phyloP scores from a whole-genome alignment of 2,113 vertebrate genomes.

The Nibea coibor region DNA sequence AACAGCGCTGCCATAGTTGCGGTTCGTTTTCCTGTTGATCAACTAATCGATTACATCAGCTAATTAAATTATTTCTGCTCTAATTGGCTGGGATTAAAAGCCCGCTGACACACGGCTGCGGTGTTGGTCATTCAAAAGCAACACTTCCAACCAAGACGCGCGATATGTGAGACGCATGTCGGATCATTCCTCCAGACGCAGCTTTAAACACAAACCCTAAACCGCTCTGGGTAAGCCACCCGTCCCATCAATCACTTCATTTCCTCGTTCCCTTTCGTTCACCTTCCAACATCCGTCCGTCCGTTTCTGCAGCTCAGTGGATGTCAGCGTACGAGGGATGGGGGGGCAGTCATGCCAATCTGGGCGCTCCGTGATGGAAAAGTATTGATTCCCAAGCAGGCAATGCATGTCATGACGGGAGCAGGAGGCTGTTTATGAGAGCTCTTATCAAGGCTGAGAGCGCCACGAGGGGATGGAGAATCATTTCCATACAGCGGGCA shows the following conservation, averaged over 20 bases:
- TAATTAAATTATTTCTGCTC: not conserved
- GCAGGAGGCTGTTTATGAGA: constrained; percentile 40
- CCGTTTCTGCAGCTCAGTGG: not conserved
- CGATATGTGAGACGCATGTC: not conserved
- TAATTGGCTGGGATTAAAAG: not conserved
- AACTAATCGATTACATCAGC: not conserved
- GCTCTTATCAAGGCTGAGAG: constrained; percentile 26
- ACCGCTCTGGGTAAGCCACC: not conserved
- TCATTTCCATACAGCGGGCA: constrained; percentile 7
- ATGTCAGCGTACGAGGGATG: constrained; percentile 20
- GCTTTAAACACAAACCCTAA: constrained; percentile 8
- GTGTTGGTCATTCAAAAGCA: not conserved
- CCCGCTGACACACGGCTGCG: not conserved
- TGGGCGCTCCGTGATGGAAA: constrained; percentile 55
- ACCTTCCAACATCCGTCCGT: not conserved
- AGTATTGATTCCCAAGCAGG: constrained; percentile 70
- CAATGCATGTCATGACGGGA: constrained; percentile 37
- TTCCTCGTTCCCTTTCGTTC: not conserved
- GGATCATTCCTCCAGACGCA: not conserved
- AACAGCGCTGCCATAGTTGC: no score
- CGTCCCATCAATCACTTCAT: not conserved
- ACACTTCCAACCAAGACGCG: not conserved
- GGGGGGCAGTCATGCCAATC: constrained; percentile 31
- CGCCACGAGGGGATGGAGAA: not conserved
- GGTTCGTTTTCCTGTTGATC: no score